phyloP scores from a whole-genome alignment of 1,140 invertebrate genomes.

The Leptonema lineaticorne region DNA sequence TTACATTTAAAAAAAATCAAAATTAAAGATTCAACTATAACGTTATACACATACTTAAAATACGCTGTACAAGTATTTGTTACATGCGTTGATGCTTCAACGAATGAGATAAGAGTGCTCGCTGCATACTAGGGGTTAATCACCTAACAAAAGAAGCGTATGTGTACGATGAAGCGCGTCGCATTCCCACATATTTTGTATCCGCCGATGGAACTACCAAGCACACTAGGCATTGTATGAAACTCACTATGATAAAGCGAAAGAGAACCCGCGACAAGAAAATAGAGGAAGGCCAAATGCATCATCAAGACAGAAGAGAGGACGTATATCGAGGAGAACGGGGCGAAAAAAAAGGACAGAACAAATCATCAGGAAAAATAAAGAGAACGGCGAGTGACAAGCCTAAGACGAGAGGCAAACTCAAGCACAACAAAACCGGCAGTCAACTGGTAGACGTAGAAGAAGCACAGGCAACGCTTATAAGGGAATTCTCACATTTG shows the following conservation, averaged over 20 bases:
- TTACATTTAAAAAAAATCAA: too few species aligned
- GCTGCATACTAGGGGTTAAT: constrained; percentile 4
- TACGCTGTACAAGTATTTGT: too few species aligned
- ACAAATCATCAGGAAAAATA: too few species aligned
- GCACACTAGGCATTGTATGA: too few species aligned
- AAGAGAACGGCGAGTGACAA: background rate
- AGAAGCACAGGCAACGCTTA: background rate
- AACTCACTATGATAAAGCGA: too few species aligned
- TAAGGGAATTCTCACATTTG: constrained; percentile 36
- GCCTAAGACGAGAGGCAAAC: background rate
- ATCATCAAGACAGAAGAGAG: too few species aligned
- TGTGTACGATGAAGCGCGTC: background rate
- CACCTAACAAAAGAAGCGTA: constrained; percentile 13
- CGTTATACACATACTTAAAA: too few species aligned
- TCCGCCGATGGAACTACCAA: background rate
- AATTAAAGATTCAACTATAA: too few species aligned
- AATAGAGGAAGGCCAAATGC: too few species aligned
- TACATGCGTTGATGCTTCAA: background rate
- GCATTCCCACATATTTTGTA: constrained; percentile 13
- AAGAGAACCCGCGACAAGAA: background rate
- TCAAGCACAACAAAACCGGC: background rate
- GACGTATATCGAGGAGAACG: too few species aligned
- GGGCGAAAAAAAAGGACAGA: too few species aligned
- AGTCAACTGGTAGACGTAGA: background rate
- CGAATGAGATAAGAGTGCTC: constrained; percentile 3